Base-by-base conservation (phyloP, 2,797 vertebrate species). In the Emys orbicularis region DNA sequence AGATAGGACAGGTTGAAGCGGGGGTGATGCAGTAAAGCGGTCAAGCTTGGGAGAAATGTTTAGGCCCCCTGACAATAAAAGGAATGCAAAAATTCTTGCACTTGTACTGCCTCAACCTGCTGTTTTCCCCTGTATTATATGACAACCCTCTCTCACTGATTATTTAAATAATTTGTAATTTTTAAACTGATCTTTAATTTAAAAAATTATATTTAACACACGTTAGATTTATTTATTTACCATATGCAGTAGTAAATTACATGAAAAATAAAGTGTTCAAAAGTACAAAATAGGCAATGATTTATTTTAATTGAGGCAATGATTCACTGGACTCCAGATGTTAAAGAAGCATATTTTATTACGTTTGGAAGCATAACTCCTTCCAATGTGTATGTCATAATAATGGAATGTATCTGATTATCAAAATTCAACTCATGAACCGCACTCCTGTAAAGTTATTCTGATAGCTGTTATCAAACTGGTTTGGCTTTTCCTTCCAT, bases 371-470 rank as follows among this genome's bases (percentile, higher is more conserved):
- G 77, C 57, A 56, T 59, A 23, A 56, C n/a, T 61, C 16, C 37
- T 82, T 52, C 18, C 47, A 31, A 83, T 44, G 18, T 27, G 44
- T 13, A 41, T 74, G 47, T 93, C 88, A 93, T 61, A 90, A 74
- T 88, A 93, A 93, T 90, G 88, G 88, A 93, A 93, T 93, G 88
- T 76, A 90, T 90, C 59, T 37, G 76, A 90, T 74, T 74, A 84
- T 84, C 84, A 90, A 54, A 49, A 80, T 44, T 83, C 44, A 83
- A 44, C 31, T 47, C 50, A 83, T 31, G 31, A 90, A 72, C 52
- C 57, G 18, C 50, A 5, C 41, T 57, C 72, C 85, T 56, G 37
- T 79, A 79, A 84, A 92, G 41, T 54, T 53, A 2, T 31, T 57
- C 37, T 50, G 86, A 82, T 77, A 72, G 72, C 87, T 79, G 79